These are phyloP conservation scores for Odontamblyopus rebecca DNA, from an alignment of 2,797 vertebrate genomes.

Conservation along the genomic window DNA sequence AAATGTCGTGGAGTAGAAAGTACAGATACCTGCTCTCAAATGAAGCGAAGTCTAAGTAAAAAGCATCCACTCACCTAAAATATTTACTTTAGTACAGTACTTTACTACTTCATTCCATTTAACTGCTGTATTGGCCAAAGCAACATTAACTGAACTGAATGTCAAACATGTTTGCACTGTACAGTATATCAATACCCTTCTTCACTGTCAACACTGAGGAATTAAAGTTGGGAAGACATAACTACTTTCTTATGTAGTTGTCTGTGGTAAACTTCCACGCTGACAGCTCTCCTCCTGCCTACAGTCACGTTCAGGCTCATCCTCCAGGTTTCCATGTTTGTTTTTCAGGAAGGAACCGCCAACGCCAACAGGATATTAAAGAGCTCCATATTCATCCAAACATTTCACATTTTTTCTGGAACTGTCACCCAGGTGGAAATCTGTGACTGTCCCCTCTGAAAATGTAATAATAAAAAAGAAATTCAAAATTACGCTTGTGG, in stretches of 20 bases:
- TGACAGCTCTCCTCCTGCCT: slow-evolving; percentile 12
- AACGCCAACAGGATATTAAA: slow-evolving; percentile 59
- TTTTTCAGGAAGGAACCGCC: slow-evolving; percentile 51
- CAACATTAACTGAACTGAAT: neutral
- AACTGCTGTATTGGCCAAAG: no score
- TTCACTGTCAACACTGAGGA: no score
- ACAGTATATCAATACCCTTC: no score
- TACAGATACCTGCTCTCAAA: no score
- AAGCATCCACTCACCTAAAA: no score
- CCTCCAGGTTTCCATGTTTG: slow-evolving; percentile 27
- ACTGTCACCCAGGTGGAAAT: slow-evolving; percentile 6
- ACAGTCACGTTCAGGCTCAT: slow-evolving; percentile 26
- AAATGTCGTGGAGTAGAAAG: no score
- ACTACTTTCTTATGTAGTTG: neutral
- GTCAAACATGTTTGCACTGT: neutral
- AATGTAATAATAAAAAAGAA: slow-evolving; percentile 8
- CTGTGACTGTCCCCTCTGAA: slow-evolving; percentile 14
- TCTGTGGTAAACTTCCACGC: neutral
- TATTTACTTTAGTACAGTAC: no score
- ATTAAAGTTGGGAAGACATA: neutral
- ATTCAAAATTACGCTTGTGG: neutral
- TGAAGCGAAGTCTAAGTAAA: no score
- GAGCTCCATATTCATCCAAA: slow-evolving; percentile 38
- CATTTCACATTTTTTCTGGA: slow-evolving; percentile 7
- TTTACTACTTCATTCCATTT: no score